Conservation (phyloP, 2,888 invertebrate genomes). For the Neoitamus cyanurus region DNA sequence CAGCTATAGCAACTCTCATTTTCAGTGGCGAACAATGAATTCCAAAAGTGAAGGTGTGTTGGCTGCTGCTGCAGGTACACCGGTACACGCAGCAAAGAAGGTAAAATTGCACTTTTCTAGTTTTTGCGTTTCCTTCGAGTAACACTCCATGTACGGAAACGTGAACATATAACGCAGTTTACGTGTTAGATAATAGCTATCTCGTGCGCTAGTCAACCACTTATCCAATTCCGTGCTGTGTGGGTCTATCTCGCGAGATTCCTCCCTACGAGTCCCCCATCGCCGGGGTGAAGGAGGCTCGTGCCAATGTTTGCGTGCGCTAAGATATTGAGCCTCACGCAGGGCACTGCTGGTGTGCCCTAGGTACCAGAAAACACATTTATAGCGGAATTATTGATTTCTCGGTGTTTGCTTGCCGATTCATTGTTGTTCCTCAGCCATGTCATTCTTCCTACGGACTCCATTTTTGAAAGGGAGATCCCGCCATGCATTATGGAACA, state of each 20-base stretch:
- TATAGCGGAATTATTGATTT: not conserved
- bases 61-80: not conserved
- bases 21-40: not conserved
- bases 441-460: not conserved
- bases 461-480: not conserved
- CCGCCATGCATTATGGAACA: not conserved
- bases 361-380: not conserved
- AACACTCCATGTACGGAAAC: conserved; percentile 13
- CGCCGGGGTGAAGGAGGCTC: not conserved
- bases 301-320: not conserved
- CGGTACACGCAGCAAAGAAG: not conserved
- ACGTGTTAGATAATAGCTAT: conserved; percentile 12
- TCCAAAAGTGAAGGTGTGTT: conserved; percentile 25
- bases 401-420: not conserved
- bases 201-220: not conserved
- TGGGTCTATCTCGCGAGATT: not conserved
- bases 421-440: not conserved
- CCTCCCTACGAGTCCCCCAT: not conserved
- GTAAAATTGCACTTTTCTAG: conserved; percentile 13
- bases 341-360: not conserved
- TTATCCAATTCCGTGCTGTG: not conserved
- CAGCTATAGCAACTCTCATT: not conserved
- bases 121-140: not conserved
- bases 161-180: conserved; percentile 7
- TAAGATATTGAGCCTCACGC: not conserved